Percentiles rank a stretch among this genome's conserved stretches.
phyloP scores from a whole-genome alignment of 2,888 invertebrate genomes.

The Cordylochernes scorpioides region DNA sequence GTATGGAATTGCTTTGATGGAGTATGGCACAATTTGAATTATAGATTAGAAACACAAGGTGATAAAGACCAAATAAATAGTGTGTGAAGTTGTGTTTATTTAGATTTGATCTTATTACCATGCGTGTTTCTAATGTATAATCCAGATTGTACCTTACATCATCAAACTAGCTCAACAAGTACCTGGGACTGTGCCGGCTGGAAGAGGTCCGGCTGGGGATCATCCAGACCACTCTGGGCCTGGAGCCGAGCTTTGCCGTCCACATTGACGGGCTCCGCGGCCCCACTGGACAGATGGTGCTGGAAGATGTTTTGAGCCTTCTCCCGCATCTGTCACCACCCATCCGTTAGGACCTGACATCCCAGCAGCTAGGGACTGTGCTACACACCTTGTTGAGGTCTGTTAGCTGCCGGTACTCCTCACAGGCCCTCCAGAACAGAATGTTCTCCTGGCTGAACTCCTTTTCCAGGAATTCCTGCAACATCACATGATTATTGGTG shows the following conservation, averaged over 20 bases:
- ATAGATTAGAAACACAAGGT: too few species aligned
- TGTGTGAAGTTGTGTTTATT: too few species aligned
- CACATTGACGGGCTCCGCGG: conserved; percentile 80
- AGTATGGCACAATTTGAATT: too few species aligned
- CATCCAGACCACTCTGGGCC: conserved; percentile 23
- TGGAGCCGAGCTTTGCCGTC: conserved; percentile 47
- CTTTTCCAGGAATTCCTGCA: conserved; percentile 62
- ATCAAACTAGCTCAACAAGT: too few species aligned
- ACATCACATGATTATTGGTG: too few species aligned
- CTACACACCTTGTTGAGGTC: conserved; percentile 24
- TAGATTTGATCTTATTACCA: too few species aligned
- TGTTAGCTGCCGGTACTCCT: conserved; percentile 41
- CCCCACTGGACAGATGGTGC: conserved; percentile 56
- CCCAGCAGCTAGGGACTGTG: background rate
- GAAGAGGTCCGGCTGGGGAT: conserved; percentile 39
- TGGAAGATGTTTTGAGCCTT: conserved; percentile 55
- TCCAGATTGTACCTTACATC: too few species aligned
- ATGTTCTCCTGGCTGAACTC: conserved; percentile 97
- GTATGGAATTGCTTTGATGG: too few species aligned
- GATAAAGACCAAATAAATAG: too few species aligned
- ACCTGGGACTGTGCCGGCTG: conserved; percentile 30
- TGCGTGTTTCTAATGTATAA: too few species aligned
- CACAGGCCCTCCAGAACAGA: conserved; percentile 83
- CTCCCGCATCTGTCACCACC: conserved; percentile 26
- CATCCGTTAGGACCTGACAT: too few species aligned